Evolutionary conservation across 2,888 invertebrate genomes (phyloP).

Genomic region (Phortica magna): DNA sequence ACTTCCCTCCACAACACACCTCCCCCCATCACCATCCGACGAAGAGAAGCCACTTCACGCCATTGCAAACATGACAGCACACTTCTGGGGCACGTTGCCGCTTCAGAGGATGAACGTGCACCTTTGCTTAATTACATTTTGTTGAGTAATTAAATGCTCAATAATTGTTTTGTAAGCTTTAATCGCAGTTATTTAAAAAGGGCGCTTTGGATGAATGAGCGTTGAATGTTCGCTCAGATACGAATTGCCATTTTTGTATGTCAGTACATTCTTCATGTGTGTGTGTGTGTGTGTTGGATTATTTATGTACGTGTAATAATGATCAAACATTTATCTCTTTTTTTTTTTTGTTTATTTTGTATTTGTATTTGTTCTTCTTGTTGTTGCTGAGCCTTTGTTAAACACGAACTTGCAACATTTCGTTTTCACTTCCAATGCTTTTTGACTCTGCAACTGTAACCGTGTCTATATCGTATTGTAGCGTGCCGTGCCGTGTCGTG

Average conservation of each 20-base stretch:
- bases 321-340: slow-evolving; percentile 67
- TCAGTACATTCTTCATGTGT: slow-evolving; percentile 18
- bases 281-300: slow-evolving; percentile 57
- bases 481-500: neutral
- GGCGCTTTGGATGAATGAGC: neutral
- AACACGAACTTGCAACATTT: slow-evolving; percentile 40
- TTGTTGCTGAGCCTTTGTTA: neutral
- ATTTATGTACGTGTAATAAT: slow-evolving; percentile 68
- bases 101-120: slow-evolving; percentile 48
- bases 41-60: too few relatives aligned
- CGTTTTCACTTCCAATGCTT: neutral
- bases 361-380: slow-evolving; percentile 16
- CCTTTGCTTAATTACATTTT: slow-evolving; percentile 68
- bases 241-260: neutral
- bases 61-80: too few relatives aligned
- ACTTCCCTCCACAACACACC: too few relatives aligned
- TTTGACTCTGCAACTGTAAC: too few relatives aligned
- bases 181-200: slow-evolving; percentile 68
- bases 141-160: slow-evolving; percentile 69
- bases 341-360: neutral
- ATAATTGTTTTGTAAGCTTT: slow-evolving; percentile 69
- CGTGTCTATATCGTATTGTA: too few relatives aligned
- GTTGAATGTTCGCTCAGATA: neutral
- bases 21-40: too few relatives aligned
- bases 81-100: neutral